Evolutionary conservation across 2,888 invertebrate species (phyloP).

Genomic region (Cerceris ruficornis): DNA sequence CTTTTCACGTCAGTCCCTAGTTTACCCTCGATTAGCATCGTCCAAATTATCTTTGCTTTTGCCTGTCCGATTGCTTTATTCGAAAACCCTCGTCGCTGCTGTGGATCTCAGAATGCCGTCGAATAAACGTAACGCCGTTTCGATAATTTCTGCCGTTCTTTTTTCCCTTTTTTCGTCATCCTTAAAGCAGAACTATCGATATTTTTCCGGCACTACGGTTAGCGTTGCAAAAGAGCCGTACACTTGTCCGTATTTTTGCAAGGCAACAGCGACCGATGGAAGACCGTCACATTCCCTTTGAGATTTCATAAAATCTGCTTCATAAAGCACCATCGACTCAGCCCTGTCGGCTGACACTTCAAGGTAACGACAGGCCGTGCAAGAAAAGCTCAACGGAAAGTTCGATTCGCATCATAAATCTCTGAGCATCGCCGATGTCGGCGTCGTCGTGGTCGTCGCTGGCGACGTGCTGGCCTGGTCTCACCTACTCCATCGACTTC

Average conservation of each 20-base stretch:
- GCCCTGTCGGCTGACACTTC: conserved; percentile 10
- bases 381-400: conserved; percentile 38
- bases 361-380: conserved; percentile 25
- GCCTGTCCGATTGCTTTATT: neutral
- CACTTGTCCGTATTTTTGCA: neutral
- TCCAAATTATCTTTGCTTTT: neutral
- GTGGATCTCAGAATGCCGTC: no score
- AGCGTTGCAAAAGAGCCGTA: neutral
- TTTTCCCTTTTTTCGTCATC: no score
- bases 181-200: no score
- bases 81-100: no score
- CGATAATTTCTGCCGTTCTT: no score
- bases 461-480: conserved; percentile 1
- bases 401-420: conserved; percentile 53
- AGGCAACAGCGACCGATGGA: neutral
- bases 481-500: conserved; percentile 32
- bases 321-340: neutral
- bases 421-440: conserved; percentile 19
- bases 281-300: neutral
- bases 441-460: conserved; percentile 10
- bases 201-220: no score
- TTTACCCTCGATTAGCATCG: neutral
- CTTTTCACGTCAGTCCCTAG: neutral
- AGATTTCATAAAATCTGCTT: no score
- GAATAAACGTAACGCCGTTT: no score